These are phyloP conservation scores for Brachionus angularis DNA, from an alignment of 1,140 invertebrate genomes.

Conservation along the genomic window DNA sequence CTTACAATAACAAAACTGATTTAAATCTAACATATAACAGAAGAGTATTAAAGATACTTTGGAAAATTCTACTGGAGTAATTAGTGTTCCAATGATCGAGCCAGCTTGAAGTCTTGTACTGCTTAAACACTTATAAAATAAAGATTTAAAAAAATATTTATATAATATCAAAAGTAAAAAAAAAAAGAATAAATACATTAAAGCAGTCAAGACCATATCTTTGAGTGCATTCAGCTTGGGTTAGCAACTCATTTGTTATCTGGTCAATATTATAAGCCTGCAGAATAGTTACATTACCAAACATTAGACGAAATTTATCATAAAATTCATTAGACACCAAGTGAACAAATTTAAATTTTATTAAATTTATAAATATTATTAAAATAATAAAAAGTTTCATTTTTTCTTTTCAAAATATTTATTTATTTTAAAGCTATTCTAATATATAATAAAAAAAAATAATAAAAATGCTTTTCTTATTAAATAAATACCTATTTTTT, in stretches of 20 bases:
- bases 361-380: too few species aligned
- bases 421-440: too few species aligned
- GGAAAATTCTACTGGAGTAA: background rate
- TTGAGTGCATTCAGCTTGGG: slow-evolving; percentile 15
- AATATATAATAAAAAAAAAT: too few species aligned
- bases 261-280: background rate
- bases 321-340: background rate
- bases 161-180: too few species aligned
- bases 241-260: slow-evolving; percentile 18
- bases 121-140: slow-evolving; percentile 31
- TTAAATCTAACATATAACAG: slow-evolving; percentile 29
- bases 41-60: slow-evolving; percentile 12
- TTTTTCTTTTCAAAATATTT: too few species aligned
- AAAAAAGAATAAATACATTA: slow-evolving; percentile 14
- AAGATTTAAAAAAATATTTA: too few species aligned
- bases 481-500: too few species aligned
- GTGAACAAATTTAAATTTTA: too few species aligned
- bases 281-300: slow-evolving; percentile 13
- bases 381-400: too few species aligned
- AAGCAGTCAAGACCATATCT: slow-evolving; percentile 13
- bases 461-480: too few species aligned
- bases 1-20: slow-evolving; percentile 20
- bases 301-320: slow-evolving; percentile 12
- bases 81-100: slow-evolving; percentile 8
- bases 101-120: slow-evolving; percentile 1